A percentile compares a stretch with the other conserved stretches of the same genome.
These are phyloP conservation scores for Loris lydekkerianus DNA, from an alignment of 2,797 vertebrate species.

Conservation along the genomic window DNA sequence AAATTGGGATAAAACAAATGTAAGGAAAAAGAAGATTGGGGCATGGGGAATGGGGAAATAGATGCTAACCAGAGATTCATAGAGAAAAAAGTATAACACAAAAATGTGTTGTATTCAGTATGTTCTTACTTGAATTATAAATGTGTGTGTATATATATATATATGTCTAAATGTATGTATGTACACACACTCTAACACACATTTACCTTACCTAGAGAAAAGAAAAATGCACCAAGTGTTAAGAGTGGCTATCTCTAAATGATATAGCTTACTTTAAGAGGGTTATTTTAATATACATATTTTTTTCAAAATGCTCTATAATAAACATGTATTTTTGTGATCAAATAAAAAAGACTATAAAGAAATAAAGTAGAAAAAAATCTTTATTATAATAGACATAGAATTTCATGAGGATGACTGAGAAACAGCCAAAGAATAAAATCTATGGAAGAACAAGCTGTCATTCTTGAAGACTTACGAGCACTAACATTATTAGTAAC, in stretches of 20 bases:
- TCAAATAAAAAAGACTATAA: not conserved
- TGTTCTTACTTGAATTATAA: not conserved
- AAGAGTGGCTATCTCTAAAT: not conserved
- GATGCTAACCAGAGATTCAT: not conserved
- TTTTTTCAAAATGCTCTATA: conserved; percentile 20
- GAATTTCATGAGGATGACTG: not conserved
- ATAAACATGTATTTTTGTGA: conserved; percentile 9
- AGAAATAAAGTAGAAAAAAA: not conserved
- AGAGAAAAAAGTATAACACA: not conserved
- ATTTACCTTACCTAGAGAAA: not conserved
- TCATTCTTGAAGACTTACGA: not conserved
- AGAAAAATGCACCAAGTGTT: not conserved
- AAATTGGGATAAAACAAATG: not conserved
- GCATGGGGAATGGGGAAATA: not conserved
- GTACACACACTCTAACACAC: not conserved
- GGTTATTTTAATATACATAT: not conserved
- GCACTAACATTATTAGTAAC: not conserved
- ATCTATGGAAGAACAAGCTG: not conserved
- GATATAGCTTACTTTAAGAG: not conserved
- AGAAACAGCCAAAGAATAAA: not conserved
- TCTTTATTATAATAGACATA: not conserved
- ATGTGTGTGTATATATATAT: not conserved
- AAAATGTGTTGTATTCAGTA: not conserved
- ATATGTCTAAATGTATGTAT: not conserved
- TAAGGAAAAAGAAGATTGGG: not conserved